Evolutionary conservation across 2,888 invertebrate genomes (phyloP), one percentile per base, ranked within the genome.

Genomic region (Zaprionus obscuricornis): DNA sequence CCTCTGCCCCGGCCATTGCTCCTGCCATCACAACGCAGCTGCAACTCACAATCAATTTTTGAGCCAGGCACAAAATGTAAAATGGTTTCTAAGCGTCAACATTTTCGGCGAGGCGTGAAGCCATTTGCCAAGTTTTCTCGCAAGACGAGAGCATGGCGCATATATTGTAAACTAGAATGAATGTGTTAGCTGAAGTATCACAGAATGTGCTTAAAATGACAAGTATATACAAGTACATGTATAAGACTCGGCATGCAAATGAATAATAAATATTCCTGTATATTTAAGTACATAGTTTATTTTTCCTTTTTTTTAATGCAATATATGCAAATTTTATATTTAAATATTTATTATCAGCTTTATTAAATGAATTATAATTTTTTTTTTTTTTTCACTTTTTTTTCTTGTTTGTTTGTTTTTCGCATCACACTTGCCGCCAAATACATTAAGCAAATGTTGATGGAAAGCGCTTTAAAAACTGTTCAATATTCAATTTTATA

Each of bases 21-120:
- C 13, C 14, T 16, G 5, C 14, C 42, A n/a, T n/a, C 50, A 7
- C 20, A 26, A 17, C 7, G 10, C 20, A 22, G 24, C 43, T 49
- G 49, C 52, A 56, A 27, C 50, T 51, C 50, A 57, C 65, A 71
- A 60, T 60, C 52, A 62, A 36, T 34, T 36, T 58, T 43, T 11
- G 50, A 63, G 45, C 6, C 37, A 37, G 39, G 47, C 55, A 34
- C 46, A 42, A 59, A 57, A 63, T 74, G 59, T 59, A 73, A n/a
- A 73, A 73, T 60, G 75, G 34, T 73, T 63, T 66, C 63, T 46
- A 74, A 74, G 71, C 75, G 50, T 17, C 58, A 26, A 58, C 58
- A 59, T 66, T 74, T 66, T 39, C 66, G 55, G 13, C 56, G 43
- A 59, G 65, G 71, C 74, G 74, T 71, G 74, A 69, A 69, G 56